Base-by-base conservation (phyloP, 2,888 invertebrate species). In the Malthinus seriepunctatus region DNA sequence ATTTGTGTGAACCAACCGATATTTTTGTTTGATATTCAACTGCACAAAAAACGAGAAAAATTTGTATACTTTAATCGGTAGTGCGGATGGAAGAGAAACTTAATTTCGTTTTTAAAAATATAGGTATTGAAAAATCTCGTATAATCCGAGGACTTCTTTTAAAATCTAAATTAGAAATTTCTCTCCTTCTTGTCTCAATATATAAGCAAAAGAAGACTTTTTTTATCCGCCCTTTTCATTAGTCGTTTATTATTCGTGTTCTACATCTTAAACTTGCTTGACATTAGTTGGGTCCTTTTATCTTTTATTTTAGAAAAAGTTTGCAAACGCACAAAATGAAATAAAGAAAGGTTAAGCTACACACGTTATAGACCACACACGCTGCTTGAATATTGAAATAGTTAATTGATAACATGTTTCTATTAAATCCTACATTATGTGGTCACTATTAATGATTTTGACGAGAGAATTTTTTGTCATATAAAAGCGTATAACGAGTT, bases 401-500 rank as follows among this genome's bases (percentile, higher is more conserved):
- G 39, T 42, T 42, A 42, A 42, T 42, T 42, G 39, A 42, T 42
- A 42, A 5, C 39, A 42, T 42, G 39, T 42, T 42, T 23, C 39
- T 47, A 32, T 47, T 47, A 47, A 32, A 34, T 47, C 32, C 15
- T 47, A 47, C 48, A 55, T 48, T 56, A 37, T 38, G 32, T 14
- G 35, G 49, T 45, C 50, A 56, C 35, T 50, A 32, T 37, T 56
- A 45, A 56, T 42, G 35, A 56, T 35, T 35, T 39, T 49, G 45
- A 57, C 11, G 51, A 51, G 37, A 35, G 49, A 37, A 48, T 46
- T 48, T 51, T 34, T 51, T 38, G 35, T 44, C 49, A 44, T 14
- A 52, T 52, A 44, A 58, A 58, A 52, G 51, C 33, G 52, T 32
- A 48, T 57, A 57, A 58, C 51, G 57, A 58, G 52, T 58, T 58